These are phyloP conservation scores for Coluber constrictor DNA, from an alignment of 2,797 vertebrate species.

Conservation along the genomic window DNA sequence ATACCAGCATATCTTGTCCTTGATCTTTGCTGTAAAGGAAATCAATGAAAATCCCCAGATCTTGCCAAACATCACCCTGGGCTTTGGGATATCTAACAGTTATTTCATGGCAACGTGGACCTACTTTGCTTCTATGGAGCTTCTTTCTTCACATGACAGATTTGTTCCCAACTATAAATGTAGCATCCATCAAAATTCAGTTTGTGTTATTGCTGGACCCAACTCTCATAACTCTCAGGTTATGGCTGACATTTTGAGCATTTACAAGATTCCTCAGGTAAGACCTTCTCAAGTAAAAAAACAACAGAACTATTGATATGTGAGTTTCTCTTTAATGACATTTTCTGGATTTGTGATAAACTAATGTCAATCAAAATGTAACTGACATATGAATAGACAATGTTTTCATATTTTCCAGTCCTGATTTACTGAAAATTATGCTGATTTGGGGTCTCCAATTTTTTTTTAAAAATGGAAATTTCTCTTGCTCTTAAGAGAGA, in stretches of 20 bases:
- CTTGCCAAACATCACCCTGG: neutral
- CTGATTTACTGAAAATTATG: neutral
- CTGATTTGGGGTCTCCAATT: neutral
- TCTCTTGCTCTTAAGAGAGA: neutral
- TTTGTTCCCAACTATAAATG: neutral
- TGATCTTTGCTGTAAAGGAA: neutral
- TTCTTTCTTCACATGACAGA: neutral
- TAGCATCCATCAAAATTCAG: neutral
- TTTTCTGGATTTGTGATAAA: neutral
- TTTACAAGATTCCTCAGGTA: constrained; percentile 1
- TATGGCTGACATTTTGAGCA: neutral
- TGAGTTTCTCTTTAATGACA: neutral
- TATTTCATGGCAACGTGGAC: neutral
- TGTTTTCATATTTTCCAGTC: neutral
- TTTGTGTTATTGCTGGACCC: neutral
- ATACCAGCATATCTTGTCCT: neutral
- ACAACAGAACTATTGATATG: neutral
- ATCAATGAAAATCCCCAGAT: neutral
- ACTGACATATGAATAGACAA: neutral
- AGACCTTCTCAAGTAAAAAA: neutral
- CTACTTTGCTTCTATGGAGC: neutral
- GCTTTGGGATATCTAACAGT: neutral
- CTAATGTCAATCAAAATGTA: neutral
- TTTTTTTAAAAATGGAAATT: neutral
- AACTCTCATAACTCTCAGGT: neutral